Evolutionary conservation across 92 coral and sea anemone species (phyloP).

Genomic region (Galaxea fascicularis): DNA sequence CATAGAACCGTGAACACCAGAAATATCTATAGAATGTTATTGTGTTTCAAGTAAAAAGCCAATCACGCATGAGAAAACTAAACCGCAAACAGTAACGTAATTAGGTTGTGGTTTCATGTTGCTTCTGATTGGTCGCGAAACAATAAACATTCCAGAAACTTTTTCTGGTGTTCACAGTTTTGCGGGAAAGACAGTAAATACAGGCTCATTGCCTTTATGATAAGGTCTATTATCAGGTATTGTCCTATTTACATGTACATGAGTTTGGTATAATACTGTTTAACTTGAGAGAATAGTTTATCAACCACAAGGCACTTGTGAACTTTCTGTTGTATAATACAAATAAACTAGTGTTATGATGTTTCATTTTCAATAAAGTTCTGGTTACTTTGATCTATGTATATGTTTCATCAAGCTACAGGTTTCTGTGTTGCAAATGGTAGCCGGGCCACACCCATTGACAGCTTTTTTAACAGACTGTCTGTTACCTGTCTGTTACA

Average conservation of each 20-base stretch:
- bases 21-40: too few species aligned
- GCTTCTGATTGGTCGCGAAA: too few species aligned
- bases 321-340: slow-evolving; percentile 34
- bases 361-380: slow-evolving; percentile 33
- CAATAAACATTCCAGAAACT: too few species aligned
- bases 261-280: slow-evolving; percentile 30
- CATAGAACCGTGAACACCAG: too few species aligned
- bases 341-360: too few species aligned
- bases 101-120: too few species aligned
- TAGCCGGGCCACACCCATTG: slow-evolving; percentile 29
- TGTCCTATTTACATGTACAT: slow-evolving; percentile 10
- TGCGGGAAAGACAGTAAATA: too few species aligned
- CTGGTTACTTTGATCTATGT: slow-evolving; percentile 25
- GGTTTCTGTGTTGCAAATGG: slow-evolving; percentile 3
- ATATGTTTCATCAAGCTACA: not conserved
- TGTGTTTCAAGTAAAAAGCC: too few species aligned
- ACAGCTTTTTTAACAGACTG: slow-evolving; percentile 27
- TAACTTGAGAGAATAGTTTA: slow-evolving; percentile 27
- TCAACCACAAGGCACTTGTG: slow-evolving; percentile 18
- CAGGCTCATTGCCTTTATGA: too few species aligned
- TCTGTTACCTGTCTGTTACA: slow-evolving; percentile 19
- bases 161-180: too few species aligned
- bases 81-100: too few species aligned
- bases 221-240: slow-evolving; percentile 18
- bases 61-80: too few species aligned